phyloP scores from a whole-genome alignment of 2,888 invertebrate genomes.

The Dexiosoma caninum region DNA sequence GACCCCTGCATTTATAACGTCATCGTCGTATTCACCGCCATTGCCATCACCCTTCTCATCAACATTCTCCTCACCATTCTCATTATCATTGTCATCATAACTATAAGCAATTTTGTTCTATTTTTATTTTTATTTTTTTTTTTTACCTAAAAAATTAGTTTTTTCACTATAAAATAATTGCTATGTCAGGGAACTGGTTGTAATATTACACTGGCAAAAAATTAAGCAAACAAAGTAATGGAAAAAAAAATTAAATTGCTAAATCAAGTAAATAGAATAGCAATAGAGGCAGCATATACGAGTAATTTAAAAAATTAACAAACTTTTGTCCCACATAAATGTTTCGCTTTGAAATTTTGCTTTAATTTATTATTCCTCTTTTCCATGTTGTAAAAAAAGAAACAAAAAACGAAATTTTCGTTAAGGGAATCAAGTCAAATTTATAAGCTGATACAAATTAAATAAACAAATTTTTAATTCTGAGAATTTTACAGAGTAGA shows the following conservation, averaged over 20 bases:
- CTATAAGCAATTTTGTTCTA: neutral
- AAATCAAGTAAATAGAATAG: neutral
- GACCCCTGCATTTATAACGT: neutral
- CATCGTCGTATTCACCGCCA: neutral
- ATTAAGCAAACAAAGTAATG: neutral
- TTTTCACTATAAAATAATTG: neutral
- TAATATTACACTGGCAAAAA: slow-evolving; percentile 8
- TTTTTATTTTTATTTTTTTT: too few species aligned
- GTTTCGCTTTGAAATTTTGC: too few species aligned
- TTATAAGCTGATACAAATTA: too few species aligned
- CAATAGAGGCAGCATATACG: neutral
- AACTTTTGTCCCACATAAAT: too few species aligned
- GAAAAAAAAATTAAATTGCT: neutral
- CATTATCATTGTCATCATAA: too few species aligned
- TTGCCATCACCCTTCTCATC: neutral
- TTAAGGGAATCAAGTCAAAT: too few species aligned
- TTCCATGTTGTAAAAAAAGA: too few species aligned
- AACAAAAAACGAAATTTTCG: too few species aligned
- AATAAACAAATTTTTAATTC: too few species aligned
- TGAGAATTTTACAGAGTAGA: too few species aligned
- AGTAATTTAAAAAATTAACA: too few species aligned
- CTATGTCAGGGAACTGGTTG: slow-evolving; percentile 27
- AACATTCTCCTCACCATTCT: neutral
- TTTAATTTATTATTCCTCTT: too few species aligned
- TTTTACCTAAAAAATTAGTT: neutral